A percentile compares a stretch with the other conserved stretches of the same genome.
Evolutionary conservation across 2,113 vertebrate species (phyloP).

Genomic region (Prietella phreatophila): DNA sequence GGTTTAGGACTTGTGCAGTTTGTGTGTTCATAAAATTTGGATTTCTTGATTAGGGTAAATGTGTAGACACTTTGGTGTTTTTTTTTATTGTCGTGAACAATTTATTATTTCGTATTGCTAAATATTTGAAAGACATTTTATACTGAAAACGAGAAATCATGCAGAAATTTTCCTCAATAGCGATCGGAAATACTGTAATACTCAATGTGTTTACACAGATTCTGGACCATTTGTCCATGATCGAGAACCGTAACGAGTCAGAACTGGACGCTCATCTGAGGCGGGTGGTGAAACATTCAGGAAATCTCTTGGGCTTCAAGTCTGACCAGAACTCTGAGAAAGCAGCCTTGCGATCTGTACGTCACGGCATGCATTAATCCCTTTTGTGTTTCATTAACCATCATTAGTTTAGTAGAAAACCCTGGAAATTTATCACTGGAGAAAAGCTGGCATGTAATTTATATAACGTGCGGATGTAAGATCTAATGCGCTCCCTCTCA

Average conservation of each 20-base stretch:
- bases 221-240: constrained; percentile 94
- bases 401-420: neutral
- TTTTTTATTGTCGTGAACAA: neutral
- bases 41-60: neutral
- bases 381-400: neutral
- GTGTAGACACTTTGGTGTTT: neutral
- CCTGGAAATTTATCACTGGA: neutral
- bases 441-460: neutral
- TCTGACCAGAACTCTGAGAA: constrained; percentile 90
- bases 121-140: neutral
- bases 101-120: neutral
- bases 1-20: neutral
- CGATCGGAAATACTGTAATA: neutral
- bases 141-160: neutral
- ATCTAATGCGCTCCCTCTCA: neutral
- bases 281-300: constrained; percentile 85
- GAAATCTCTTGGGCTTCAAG: constrained; percentile 82
- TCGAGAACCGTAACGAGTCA: constrained; percentile 95
- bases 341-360: constrained; percentile 78
- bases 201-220: constrained; percentile 71
- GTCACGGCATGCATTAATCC: constrained; percentile 44
- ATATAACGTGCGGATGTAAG: neutral
- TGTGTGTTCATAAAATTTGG: neutral
- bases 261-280: constrained; percentile 91
- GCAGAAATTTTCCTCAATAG: neutral